These are phyloP conservation scores for Microcebus griseorufus DNA, from an alignment of 2,113 vertebrate genomes.

Conservation along the genomic window DNA sequence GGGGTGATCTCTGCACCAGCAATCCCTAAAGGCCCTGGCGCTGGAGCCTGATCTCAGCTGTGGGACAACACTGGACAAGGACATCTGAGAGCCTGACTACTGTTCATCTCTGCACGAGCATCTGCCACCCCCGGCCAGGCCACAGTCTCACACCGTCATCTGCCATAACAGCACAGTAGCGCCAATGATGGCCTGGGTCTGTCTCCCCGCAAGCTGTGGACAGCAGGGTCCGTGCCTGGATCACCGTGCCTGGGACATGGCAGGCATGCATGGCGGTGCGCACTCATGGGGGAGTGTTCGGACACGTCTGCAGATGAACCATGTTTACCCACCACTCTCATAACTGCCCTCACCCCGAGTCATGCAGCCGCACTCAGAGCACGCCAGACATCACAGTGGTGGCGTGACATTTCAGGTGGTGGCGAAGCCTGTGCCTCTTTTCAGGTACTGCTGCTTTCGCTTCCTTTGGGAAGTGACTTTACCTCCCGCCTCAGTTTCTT, in stretches of 20 bases:
- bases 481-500: background rate
- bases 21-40: too few relatives aligned
- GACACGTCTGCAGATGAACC: background rate
- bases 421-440: background rate
- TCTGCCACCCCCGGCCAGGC: background rate
- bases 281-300: background rate
- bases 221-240: background rate
- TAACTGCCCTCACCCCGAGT: background rate
- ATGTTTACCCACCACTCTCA: background rate
- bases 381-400: rapidly evolving
- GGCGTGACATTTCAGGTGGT: rapidly evolving
- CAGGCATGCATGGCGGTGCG: too few relatives aligned
- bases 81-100: background rate
- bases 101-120: background rate
- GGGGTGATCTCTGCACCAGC: background rate
- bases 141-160: background rate
- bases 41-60: background rate
- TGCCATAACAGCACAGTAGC: too few relatives aligned
- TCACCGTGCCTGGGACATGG: rapidly evolving
- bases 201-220: background rate
- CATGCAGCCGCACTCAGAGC: background rate
- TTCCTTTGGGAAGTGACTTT: background rate
- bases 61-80: background rate
- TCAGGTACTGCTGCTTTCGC: background rate
- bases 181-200: background rate